These are phyloP conservation scores for Sebastes steindachneri DNA, from an alignment of 2,797 vertebrate genomes.

Conservation along the genomic window DNA sequence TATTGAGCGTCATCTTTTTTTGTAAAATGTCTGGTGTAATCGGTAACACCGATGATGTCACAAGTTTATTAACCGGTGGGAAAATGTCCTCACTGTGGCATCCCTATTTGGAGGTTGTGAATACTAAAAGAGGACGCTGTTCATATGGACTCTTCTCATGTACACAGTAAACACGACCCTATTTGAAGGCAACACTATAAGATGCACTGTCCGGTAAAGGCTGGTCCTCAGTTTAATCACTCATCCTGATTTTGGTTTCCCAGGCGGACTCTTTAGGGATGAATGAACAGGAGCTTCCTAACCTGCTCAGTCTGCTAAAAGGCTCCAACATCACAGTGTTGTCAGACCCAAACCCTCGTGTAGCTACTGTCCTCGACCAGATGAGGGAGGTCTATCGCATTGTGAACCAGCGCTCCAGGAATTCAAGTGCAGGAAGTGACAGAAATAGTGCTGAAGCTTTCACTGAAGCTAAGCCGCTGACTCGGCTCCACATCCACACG, in stretches of 20 bases:
- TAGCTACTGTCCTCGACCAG: slow-evolving; percentile 89
- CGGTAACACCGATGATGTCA: too few species aligned
- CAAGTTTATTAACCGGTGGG: too few species aligned
- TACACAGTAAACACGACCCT: not conserved
- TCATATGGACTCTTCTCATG: not conserved
- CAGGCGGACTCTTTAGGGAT: slow-evolving; percentile 88
- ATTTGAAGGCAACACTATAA: not conserved
- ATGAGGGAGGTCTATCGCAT: slow-evolving; percentile 88
- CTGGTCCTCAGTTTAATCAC: not conserved
- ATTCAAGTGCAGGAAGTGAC: slow-evolving; percentile 3
- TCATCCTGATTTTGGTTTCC: slow-evolving; percentile 37
- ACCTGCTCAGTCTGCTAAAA: slow-evolving; percentile 86
- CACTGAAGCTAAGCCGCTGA: slow-evolving; percentile 63
- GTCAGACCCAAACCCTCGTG: slow-evolving; percentile 88
- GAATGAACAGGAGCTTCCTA: slow-evolving; percentile 91
- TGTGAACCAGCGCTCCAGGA: slow-evolving; percentile 77
- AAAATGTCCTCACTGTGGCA: too few species aligned
- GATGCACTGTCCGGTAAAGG: not conserved
- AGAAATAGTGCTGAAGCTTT: not conserved
- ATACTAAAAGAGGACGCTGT: not conserved
- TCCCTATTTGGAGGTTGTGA: not conserved
- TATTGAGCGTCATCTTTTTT: too few species aligned
- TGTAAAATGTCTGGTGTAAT: too few species aligned
- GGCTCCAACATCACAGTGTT: slow-evolving; percentile 86
- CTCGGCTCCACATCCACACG: slow-evolving; percentile 87